Evolutionary conservation across 2,888 invertebrate genomes (phyloP).

Genomic region (Phengaris alcon): DNA sequence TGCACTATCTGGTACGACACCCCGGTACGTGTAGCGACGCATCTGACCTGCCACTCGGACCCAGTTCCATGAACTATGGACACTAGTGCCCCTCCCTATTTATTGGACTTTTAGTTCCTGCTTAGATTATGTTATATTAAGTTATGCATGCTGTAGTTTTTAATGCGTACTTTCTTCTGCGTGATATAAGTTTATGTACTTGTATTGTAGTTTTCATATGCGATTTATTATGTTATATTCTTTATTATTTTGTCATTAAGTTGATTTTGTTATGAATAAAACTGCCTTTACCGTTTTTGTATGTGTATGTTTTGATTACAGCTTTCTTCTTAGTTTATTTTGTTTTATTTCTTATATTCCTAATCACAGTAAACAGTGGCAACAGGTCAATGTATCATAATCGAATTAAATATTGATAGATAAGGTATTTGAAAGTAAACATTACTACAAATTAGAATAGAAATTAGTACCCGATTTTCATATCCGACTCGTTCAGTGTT

Average conservation of each 20-base stretch:
- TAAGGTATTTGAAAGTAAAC: neutral
- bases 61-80: slow-evolving; percentile 20
- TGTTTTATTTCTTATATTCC: slow-evolving; percentile 29
- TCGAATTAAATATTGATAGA: neutral
- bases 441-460: no score
- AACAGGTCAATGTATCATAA: slow-evolving; percentile 11
- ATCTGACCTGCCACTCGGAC: slow-evolving; percentile 51
- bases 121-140: slow-evolving; percentile 29
- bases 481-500: neutral
- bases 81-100: slow-evolving; percentile 26
- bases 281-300: slow-evolving; percentile 25
- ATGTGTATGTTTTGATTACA: slow-evolving; percentile 28
- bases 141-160: slow-evolving; percentile 35
- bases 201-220: slow-evolving; percentile 24
- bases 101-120: slow-evolving; percentile 20
- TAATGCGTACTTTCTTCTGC: slow-evolving; percentile 36
- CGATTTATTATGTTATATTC: slow-evolving; percentile 32
- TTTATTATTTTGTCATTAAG: slow-evolving; percentile 22
- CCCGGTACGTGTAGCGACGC: slow-evolving; percentile 82
- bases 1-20: slow-evolving; percentile 99
- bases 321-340: slow-evolving; percentile 29
- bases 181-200: slow-evolving; percentile 35
- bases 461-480: neutral
- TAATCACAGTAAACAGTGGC: slow-evolving; percentile 5
- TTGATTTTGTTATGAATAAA: slow-evolving; percentile 21